Percentiles rank a stretch among this genome's conserved stretches.
phyloP scores from a whole-genome alignment of 2,888 invertebrate genomes.

The Euplagia quadripunctaria region DNA sequence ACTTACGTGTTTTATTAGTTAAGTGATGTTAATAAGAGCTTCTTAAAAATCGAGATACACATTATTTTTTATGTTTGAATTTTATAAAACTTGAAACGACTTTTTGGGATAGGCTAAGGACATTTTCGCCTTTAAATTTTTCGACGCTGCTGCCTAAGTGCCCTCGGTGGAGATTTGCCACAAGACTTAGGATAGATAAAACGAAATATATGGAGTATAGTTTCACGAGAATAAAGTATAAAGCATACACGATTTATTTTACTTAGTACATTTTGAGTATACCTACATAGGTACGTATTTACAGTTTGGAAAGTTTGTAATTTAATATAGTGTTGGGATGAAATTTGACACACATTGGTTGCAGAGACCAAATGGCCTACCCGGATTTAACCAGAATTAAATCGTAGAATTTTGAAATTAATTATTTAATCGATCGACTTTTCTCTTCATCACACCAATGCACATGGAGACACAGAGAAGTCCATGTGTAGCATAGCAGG shows the following conservation, averaged over 20 bases:
- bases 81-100: not conserved
- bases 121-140: not conserved
- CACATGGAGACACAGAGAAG: too few species aligned
- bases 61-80: not conserved
- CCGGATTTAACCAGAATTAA: too few species aligned
- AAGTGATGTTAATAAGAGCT: too few species aligned
- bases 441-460: too few species aligned
- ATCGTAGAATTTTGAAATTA: too few species aligned
- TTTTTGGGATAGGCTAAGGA: not conserved
- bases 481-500: too few species aligned
- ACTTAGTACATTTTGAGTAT: not conserved
- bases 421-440: too few species aligned
- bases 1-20: too few species aligned
- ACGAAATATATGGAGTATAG: not conserved
- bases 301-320: too few species aligned
- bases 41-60: not conserved
- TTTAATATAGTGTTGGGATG: too few species aligned
- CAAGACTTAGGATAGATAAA: not conserved
- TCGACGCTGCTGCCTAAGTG: not conserved
- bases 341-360: too few species aligned
- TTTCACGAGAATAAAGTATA: not conserved
- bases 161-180: not conserved
- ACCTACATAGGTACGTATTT: not conserved
- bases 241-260: not conserved
- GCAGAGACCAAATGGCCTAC: too few species aligned